Evolutionary conservation across 2,888 invertebrate species (phyloP), one percentile per base, ranked within the genome.

Genomic region (Syrista parreyssii): DNA sequence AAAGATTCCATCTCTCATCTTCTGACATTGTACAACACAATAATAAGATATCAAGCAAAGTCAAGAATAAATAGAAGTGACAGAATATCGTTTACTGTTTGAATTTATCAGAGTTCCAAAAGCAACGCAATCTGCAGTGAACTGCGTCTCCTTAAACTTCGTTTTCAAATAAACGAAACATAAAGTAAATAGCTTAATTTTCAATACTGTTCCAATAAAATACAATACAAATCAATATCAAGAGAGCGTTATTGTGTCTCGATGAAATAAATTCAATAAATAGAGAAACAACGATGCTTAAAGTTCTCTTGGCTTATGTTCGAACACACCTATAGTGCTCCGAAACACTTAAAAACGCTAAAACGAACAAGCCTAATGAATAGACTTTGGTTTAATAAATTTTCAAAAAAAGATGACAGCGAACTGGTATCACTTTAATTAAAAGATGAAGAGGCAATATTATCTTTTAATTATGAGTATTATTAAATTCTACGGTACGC

Each of bases 1-100:
- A 82, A n/a, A 35, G 12, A 4, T 73, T 11, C 34, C 35, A 76
- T 71, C 71, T 75, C 32, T 81, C 76, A 12, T 75, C 78, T 3
- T 79, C 73, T 68, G 77, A 12, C 81, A 81, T 85, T 73, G 11
- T 80, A 12, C 15, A 11, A 12, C 35, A 55, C 68, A 75, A 68
- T 9, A 55, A 23, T 6, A 55, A 40, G 40, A 40, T 40, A 15
- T 40, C 12, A 40, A 4, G 15, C 4, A 40, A 40, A 15, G 12
- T 40, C 4, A 40, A 23, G 15, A 23, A 40, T 40, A 40, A 40
- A 23, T 15, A 23, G 15, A 40, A 15, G 40, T 6, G 40, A 40
- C 40, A 40, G 40, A 40, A 40, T 40, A 40, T 40, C 40, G 40
- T 40, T 40, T 6, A 6, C 23, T 40, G 9, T 55, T 55, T 2